These are phyloP conservation scores for Ivindomyrus marchei DNA, from an alignment of 2,113 vertebrate species.

Conservation along the genomic window DNA sequence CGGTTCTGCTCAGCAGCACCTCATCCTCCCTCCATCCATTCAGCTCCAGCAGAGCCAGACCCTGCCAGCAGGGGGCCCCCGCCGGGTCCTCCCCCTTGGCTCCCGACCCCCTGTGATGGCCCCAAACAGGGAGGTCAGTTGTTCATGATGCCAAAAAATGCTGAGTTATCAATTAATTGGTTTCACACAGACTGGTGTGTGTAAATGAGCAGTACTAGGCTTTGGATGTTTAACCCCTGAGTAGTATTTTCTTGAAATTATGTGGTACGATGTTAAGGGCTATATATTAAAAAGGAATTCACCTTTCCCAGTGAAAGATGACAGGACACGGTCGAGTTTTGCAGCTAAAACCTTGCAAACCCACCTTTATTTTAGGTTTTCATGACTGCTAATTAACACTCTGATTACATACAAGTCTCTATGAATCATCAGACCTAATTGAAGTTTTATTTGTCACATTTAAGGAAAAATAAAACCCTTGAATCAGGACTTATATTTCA, in stretches of 20 bases:
- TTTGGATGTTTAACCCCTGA: neutral
- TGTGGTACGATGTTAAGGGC: neutral
- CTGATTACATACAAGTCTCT: neutral
- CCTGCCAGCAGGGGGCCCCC: conserved; percentile 81
- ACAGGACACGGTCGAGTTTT: neutral
- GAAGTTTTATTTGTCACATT: neutral
- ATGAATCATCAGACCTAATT: neutral
- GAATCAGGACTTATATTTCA: too few species aligned
- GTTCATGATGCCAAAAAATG: neutral
- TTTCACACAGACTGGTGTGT: neutral
- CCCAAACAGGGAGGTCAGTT: conserved; percentile 77
- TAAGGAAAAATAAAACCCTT: too few species aligned
- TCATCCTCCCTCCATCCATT: conserved; percentile 92
- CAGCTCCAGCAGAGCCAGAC: conserved; percentile 94
- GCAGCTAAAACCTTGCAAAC: neutral
- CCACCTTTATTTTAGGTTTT: neutral
- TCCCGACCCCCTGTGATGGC: conserved; percentile 81
- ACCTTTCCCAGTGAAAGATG: neutral
- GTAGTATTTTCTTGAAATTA: neutral
- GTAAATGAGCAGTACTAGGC: neutral
- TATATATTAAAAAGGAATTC: neutral
- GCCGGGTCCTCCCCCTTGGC: conserved; percentile 80
- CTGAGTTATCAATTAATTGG: neutral
- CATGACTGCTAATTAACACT: neutral
- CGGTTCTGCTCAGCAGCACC: conserved; percentile 88